Conservation (phyloP, 2,113 vertebrate species). For the Sclerurus mexicanus region DNA sequence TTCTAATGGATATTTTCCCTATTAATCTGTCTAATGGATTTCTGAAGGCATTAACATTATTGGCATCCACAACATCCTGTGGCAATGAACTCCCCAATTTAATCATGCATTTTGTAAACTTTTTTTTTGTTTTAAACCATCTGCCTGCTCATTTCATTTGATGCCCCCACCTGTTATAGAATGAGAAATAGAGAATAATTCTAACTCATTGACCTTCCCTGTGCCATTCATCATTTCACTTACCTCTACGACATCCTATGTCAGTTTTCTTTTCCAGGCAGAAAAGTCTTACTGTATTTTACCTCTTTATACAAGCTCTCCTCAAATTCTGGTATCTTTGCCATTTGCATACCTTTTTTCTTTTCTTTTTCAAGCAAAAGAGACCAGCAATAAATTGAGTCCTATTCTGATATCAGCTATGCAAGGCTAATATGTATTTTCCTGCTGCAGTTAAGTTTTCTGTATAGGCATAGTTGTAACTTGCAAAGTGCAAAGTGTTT, state of each 20-base stretch:
- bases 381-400: not conserved
- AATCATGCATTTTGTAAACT: not conserved
- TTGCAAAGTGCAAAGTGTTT: not conserved
- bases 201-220: not conserved
- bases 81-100: not conserved
- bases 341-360: rapidly evolving
- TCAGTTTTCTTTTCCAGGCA: not conserved
- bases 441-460: not conserved
- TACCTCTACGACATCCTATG: not conserved
- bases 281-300: not conserved
- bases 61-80: not conserved
- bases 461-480: not conserved
- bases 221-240: not conserved
- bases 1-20: not conserved
- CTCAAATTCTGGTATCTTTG: not conserved
- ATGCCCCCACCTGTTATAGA: not conserved
- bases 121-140: not conserved
- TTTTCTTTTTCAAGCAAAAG: not conserved
- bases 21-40: not conserved
- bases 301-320: not conserved
- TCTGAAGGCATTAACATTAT: not conserved
- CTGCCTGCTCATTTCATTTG: not conserved
- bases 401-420: not conserved
- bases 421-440: not conserved
- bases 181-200: not conserved